A percentile compares a stretch with the other conserved stretches of the same genome.
Evolutionary conservation across 1,140 invertebrate species (phyloP).

Genomic region (Drosophila prosaltans): DNA sequence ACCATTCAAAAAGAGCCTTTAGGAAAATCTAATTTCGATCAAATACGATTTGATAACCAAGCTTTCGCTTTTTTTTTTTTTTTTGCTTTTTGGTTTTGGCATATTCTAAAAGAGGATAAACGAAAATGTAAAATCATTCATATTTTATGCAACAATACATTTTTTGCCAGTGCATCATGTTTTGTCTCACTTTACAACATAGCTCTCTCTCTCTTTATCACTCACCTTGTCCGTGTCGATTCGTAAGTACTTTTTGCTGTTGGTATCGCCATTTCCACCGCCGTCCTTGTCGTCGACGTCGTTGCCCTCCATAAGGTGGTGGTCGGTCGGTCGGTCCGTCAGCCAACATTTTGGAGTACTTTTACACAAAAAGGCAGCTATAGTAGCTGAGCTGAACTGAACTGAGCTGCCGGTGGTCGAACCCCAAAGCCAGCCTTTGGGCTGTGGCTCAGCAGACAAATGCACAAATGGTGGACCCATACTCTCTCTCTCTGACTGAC

Average conservation of each 20-base stretch:
- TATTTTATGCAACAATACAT: background rate
- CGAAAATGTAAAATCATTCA: background rate
- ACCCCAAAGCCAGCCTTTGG: slow-evolving; percentile 31
- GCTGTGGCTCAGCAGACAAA: slow-evolving; percentile 50
- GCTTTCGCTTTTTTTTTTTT: too few species aligned
- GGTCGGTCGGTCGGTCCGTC: slow-evolving; percentile 20
- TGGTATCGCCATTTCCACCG: slow-evolving; percentile 38
- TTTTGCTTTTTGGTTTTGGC: too few species aligned
- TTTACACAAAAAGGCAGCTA: slow-evolving; percentile 73
- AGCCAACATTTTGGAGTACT: slow-evolving; percentile 77
- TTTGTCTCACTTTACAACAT: slow-evolving; percentile 8
- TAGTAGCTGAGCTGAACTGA: slow-evolving; percentile 21
- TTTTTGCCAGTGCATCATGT: slow-evolving; percentile 27
- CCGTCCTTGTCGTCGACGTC: slow-evolving; percentile 3
- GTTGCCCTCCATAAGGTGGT: slow-evolving; percentile 45
- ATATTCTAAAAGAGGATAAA: background rate
- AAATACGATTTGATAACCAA: too few species aligned
- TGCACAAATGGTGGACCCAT: slow-evolving; percentile 32
- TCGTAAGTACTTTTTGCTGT: slow-evolving; percentile 75
- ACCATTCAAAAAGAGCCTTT: too few species aligned
- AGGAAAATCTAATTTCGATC: too few species aligned
- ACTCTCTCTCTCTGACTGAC: slow-evolving; percentile 9
- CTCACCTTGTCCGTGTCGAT: slow-evolving; percentile 31
- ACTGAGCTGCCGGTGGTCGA: slow-evolving; percentile 26
- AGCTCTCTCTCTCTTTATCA: slow-evolving; percentile 1